Conservation (phyloP, 2,888 invertebrate species). For the Tetragonisca angustula region DNA sequence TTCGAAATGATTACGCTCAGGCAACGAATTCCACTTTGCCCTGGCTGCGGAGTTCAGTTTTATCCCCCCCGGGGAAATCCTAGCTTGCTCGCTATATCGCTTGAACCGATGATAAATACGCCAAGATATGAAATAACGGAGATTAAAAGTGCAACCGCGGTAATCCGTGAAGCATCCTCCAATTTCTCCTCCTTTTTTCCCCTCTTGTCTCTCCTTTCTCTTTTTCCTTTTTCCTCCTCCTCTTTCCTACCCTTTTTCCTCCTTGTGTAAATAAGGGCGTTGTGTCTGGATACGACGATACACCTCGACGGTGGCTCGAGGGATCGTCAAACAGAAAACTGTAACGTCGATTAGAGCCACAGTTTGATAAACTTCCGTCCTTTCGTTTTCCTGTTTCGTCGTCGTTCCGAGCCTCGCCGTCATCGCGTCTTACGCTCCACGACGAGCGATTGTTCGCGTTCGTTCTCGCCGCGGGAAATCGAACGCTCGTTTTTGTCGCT, state of each 20-base stretch:
- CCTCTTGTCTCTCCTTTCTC: neutral
- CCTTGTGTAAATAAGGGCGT: neutral
- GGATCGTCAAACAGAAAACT: slow-evolving; percentile 20
- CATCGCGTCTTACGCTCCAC: neutral
- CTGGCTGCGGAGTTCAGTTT: slow-evolving; percentile 1
- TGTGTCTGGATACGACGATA: neutral
- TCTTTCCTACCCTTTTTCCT: neutral
- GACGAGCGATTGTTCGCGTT: neutral
- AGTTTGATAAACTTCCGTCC: slow-evolving; percentile 36
- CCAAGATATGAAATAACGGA: slow-evolving; percentile 32
- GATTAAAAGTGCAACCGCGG: slow-evolving; percentile 49
- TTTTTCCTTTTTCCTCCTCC: neutral
- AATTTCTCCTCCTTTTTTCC: neutral
- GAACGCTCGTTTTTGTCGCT: neutral
- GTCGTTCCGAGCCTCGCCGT: neutral
- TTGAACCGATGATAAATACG: slow-evolving; percentile 39
- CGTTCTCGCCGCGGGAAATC: neutral
- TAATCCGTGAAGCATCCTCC: slow-evolving; percentile 29
- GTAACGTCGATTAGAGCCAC: slow-evolving; percentile 35
- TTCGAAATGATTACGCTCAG: slow-evolving; percentile 28
- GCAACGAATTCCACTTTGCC: slow-evolving; percentile 18
- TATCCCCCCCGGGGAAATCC: slow-evolving; percentile 16
- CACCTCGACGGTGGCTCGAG: slow-evolving; percentile 11
- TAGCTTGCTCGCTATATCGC: slow-evolving; percentile 11
- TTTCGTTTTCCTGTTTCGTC: slow-evolving; percentile 7